Base-by-base conservation (phyloP, 2,113 vertebrate genomes). In the Notothenia rossii region DNA sequence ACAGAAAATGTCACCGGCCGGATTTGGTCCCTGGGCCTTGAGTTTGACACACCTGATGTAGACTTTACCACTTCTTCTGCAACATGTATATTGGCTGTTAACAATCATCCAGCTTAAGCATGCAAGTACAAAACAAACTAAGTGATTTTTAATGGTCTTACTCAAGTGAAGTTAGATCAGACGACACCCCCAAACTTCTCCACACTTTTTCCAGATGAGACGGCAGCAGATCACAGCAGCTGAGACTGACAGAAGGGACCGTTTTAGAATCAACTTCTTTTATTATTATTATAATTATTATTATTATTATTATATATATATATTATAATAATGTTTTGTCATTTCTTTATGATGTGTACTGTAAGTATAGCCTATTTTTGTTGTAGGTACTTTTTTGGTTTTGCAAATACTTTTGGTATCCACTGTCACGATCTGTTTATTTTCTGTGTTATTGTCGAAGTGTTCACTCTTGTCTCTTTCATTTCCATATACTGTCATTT, bases 121-220 rank as follows among this genome's bases (percentile, higher is more conserved):
- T 29, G 13, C 55, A 29, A 61, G 18, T 29, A 29, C 29, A 4
- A 29, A 29, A 58, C 7, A 58, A 15, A 14, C 29, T 33, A 8
- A 33, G 29, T 62, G 13, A 3, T 51, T 18, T 62, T 4, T 18
- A 11, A 55, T 4, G 7, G n/a, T 74, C 95, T 95, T 94, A 97
- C 96, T 97, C 94, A 56, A 97, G 58, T 22, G 90, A 49, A 0
- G 92, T 91, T 71, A 96, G 29, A 40, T 29, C 67, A 55, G 71
- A 46, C 11, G 92, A 94, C 4, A 74, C 68, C 82, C 82, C 87
- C 83, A 97, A 80, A 0, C 83, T 90, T 43, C 6, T 29, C 63
- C 82, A 94, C 66, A 98, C 76, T 59, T 61, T 87, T 46, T 89
- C 71, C 56, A 96, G 45, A 73, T 94, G 73, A 14, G 79, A 60